Evolutionary conservation across 2,888 invertebrate species (phyloP).

Genomic region (Xestia rhomboidea): DNA sequence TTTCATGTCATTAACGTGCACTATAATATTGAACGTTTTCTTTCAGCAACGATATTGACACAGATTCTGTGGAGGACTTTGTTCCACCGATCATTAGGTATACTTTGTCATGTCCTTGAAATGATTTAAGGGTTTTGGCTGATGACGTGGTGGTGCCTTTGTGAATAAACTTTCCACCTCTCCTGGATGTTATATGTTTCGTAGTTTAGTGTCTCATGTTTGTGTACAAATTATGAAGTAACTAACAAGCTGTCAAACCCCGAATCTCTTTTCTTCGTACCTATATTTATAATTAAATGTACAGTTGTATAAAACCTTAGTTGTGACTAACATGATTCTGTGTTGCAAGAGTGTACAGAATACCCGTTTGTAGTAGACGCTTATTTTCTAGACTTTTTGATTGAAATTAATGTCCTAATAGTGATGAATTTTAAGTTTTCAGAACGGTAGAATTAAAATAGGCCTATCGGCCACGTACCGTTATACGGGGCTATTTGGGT

Average conservation of each 20-base stretch:
- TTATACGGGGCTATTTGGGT: too few relatives aligned
- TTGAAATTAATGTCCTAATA: conserved; percentile 13
- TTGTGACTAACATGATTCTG: conserved; percentile 66
- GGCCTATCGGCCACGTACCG: not conserved
- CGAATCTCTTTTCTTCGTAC: conserved; percentile 38
- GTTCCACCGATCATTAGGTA: conserved; percentile 86
- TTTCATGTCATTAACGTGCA: conserved; percentile 69
- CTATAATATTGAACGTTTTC: conserved; percentile 77
- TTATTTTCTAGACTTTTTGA: conserved; percentile 34
- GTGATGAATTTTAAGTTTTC: not conserved
- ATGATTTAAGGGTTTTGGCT: conserved; percentile 75
- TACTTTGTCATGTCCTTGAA: conserved; percentile 70
- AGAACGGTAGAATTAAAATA: conserved; percentile 1
- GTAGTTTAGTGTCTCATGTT: conserved; percentile 47
- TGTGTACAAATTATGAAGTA: conserved; percentile 58
- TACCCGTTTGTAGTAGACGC: conserved; percentile 40
- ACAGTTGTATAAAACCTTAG: conserved; percentile 50
- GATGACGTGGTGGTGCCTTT: conserved; percentile 71
- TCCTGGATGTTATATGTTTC: conserved; percentile 62
- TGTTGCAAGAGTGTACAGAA: conserved; percentile 45
- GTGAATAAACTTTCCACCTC: conserved; percentile 76
- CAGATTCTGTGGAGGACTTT: conserved; percentile 77
- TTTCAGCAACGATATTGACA: conserved; percentile 88
- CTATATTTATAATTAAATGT: conserved; percentile 24
- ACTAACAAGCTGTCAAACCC: conserved; percentile 63